phyloP scores from a whole-genome alignment of 2,797 vertebrate species.

The Acanthopagrus latus region DNA sequence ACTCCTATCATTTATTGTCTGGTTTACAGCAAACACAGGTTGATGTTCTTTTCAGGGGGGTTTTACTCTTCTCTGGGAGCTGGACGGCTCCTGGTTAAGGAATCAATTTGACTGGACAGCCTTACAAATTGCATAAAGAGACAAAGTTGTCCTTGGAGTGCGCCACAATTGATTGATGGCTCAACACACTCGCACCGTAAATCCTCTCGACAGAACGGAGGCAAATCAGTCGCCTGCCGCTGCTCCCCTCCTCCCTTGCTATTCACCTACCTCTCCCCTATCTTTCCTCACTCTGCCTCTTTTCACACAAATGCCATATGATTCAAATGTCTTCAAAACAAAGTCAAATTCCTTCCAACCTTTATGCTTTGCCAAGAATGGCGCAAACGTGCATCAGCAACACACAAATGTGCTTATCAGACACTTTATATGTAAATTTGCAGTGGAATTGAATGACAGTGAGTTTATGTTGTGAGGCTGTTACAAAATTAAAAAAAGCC shows the following conservation, averaged over 20 bases:
- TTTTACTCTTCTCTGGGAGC: slow-evolving; percentile 64
- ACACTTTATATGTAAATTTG: slow-evolving; percentile 86
- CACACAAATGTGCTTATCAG: slow-evolving; percentile 82
- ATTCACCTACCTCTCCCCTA: slow-evolving; percentile 64
- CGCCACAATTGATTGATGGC: slow-evolving; percentile 84
- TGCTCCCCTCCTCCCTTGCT: slow-evolving; percentile 52
- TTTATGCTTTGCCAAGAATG: slow-evolving; percentile 76
- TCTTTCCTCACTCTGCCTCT: slow-evolving; percentile 42
- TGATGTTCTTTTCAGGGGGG: slow-evolving; percentile 74
- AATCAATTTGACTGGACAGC: slow-evolving; percentile 88
- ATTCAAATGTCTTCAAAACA: slow-evolving; percentile 75
- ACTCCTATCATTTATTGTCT: slow-evolving; percentile 73
- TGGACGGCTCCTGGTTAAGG: slow-evolving; percentile 84
- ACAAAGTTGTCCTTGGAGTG: slow-evolving; percentile 87
- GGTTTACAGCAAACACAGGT: slow-evolving; percentile 74
- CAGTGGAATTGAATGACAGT: slow-evolving; percentile 72
- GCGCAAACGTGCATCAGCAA: slow-evolving; percentile 64
- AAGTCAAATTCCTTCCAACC: slow-evolving; percentile 62
- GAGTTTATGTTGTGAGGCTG: slow-evolving; percentile 74
- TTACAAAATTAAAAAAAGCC: slow-evolving; percentile 72
- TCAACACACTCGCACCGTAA: slow-evolving; percentile 83
- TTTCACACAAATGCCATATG: slow-evolving; percentile 52
- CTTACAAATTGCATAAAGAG: slow-evolving; percentile 88
- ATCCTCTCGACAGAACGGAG: slow-evolving; percentile 84
- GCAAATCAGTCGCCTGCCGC: slow-evolving; percentile 78